Base-by-base conservation (phyloP, 2,888 invertebrate species). In the Dryocosmus kuriphilus region DNA sequence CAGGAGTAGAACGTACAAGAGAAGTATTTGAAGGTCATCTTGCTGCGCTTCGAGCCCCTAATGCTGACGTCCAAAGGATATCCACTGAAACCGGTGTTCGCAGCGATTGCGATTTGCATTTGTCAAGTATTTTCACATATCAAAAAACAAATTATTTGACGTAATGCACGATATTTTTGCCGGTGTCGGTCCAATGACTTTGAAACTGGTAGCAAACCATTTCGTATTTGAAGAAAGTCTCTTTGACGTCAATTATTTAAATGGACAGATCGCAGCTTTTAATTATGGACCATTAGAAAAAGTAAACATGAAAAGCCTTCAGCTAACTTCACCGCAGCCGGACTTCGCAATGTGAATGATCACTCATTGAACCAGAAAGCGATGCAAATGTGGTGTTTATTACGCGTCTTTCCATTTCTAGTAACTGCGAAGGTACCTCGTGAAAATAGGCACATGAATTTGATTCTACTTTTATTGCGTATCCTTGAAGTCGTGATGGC, bases 291-390 rank as follows among this genome's bases (percentile, higher is more conserved):
- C 55, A 14, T 30, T 75, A 27, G 82, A 81, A 32, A 60, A 61
- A 16, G 80, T 77, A 67, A 81, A 83, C 74, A n/a, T n/a, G n/a
- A n/a, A n/a, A 82, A 78, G 46, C 82, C 80, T 32, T 79, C 82
- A 35, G 77, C 81, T 22, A 83, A 83, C 74, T 82, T 83, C 19
- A 77, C 77, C n/a, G 51, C 62, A n/a, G n/a, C n/a, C n/a, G n/a
- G n/a, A n/a, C n/a, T n/a, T n/a, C n/a, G n/a, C n/a, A n/a, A n/a
- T n/a, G n/a, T n/a, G n/a, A n/a, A n/a, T n/a, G n/a, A n/a, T n/a
- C n/a, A n/a, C n/a, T n/a, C n/a, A n/a, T n/a, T n/a, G n/a, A n/a
- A n/a, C n/a, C n/a, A n/a, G n/a, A n/a, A n/a, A n/a, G n/a, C n/a
- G n/a, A n/a, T n/a, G n/a, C n/a, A n/a, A n/a, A n/a, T n/a, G n/a